These are phyloP conservation scores for Meta bourneti DNA, from an alignment of 2,888 invertebrate species.

Conservation along the genomic window DNA sequence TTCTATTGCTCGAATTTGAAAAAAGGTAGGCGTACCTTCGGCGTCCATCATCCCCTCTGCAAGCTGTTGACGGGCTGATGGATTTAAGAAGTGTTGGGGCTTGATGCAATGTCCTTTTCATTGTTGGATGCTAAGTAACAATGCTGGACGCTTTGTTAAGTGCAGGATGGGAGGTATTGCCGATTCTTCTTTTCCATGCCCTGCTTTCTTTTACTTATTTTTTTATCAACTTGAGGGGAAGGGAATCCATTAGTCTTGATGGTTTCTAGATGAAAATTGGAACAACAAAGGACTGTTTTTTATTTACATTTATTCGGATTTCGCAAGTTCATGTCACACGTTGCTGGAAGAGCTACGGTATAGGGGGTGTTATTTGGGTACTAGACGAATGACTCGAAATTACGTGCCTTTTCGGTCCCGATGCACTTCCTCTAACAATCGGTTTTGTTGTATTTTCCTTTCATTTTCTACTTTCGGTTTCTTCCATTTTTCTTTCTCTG, in stretches of 20 bases:
- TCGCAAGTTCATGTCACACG: conserved; percentile 52
- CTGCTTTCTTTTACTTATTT: background rate
- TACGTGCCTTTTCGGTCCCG: background rate
- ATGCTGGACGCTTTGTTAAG: conserved; percentile 65
- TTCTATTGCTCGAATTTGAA: background rate
- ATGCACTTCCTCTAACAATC: background rate
- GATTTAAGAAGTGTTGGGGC: conserved; percentile 60
- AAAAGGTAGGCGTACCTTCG: conserved; percentile 61
- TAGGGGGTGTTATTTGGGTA: conserved; percentile 12
- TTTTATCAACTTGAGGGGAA: conserved; percentile 3
- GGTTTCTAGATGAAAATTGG: conserved; percentile 68
- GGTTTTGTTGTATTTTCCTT: background rate
- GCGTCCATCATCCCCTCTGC: conserved; percentile 55
- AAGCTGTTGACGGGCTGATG: conserved; percentile 69
- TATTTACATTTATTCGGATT: conserved; percentile 68
- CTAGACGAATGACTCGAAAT: background rate
- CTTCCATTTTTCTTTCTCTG: background rate
- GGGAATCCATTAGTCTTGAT: conserved; percentile 65
- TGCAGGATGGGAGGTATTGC: conserved; percentile 31
- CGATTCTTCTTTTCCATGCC: conserved; percentile 12
- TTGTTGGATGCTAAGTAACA: conserved; percentile 65
- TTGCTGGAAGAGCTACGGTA: background rate
- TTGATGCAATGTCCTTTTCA: conserved; percentile 71
- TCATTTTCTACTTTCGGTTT: background rate
- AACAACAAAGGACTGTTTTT: conserved; percentile 64